Evolutionary conservation across 2,888 invertebrate genomes (phyloP), one percentile per base, ranked within the genome.

Genomic region (Tupiocoris notatus): DNA sequence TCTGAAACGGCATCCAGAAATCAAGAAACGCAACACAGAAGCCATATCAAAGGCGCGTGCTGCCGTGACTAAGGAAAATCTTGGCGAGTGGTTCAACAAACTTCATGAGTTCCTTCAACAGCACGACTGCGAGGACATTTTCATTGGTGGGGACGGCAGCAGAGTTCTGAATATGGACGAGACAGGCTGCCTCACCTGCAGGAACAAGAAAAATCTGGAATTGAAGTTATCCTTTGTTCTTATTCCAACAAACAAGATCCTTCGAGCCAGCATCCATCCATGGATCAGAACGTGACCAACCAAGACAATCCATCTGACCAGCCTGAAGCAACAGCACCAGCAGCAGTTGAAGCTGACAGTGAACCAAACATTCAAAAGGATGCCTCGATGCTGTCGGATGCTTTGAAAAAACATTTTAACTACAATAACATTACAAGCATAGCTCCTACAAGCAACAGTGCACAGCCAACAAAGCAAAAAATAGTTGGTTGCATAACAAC

Each of bases 381-480:
- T 61, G 61, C 61, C 61, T 17, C 61, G 61, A 61, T 61, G 61
- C 61, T 61, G 61, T 54, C 54, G 9, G 54, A 54, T 54, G 54
- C 54, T 54, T 54, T 7, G 54, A 18, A 61, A 61, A 61, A 61
- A 61, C 12, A 12, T 16, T 61, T 61, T 61, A 61, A 61, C 61
- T 61, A 61, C 61, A 61, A 61, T 61, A 61, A 61, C 61, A 61
- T 61, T 61, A 61, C 61, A 61, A 61, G 61, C 61, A 54, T 61
- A 61, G 61, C 61, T 61, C 61, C 61, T 61, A 61, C 61, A 61
- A 61, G 61, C 61, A 61, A 61, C 61, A 61, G 61, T 61, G 61
- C 61, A 61, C 61, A 61, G 61, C 61, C 61, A 61, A 61, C 61
- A 61, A 17, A 12, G 61, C 61, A 61, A 61, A 61, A n/a, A 70